These are phyloP conservation scores for Erythrocercus mccallii DNA, from an alignment of 2,113 vertebrate species.

Conservation along the genomic window DNA sequence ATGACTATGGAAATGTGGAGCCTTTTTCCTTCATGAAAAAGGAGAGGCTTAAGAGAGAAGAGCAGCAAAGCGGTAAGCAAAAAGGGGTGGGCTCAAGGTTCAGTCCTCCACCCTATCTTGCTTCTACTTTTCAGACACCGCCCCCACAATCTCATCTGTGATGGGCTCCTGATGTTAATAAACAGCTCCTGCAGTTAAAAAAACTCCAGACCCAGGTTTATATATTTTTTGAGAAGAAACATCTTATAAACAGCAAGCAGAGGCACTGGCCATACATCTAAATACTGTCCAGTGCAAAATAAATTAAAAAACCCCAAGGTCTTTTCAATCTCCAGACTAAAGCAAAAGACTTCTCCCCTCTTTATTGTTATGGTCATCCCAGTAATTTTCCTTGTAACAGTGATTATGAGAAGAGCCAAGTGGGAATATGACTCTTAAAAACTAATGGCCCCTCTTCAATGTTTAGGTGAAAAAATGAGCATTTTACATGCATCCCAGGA, in stretches of 20 bases:
- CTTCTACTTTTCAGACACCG: background rate
- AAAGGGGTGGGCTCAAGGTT: background rate
- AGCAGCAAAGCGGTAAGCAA: background rate
- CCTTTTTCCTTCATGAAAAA: background rate
- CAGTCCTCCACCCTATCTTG: background rate
- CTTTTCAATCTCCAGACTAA: background rate
- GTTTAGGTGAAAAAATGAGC: background rate
- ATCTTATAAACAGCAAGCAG: background rate
- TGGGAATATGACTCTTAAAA: background rate
- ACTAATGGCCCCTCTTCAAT: background rate
- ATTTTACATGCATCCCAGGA: background rate
- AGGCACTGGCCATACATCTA: background rate
- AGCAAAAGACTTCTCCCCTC: background rate
- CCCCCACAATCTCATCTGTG: background rate
- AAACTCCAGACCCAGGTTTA: background rate
- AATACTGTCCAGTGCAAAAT: background rate
- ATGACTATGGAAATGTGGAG: conserved; percentile 26
- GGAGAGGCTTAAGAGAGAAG: background rate
- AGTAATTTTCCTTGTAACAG: background rate
- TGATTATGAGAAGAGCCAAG: background rate
- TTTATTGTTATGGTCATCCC: background rate
- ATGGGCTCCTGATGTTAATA: background rate
- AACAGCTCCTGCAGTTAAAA: background rate
- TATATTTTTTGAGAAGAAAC: background rate
- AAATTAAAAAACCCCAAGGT: background rate